A percentile compares a stretch with the other conserved stretches of the same genome.
These are phyloP conservation scores for Lepidotrigona ventralis DNA, from an alignment of 1,140 invertebrate species.

Conservation along the genomic window DNA sequence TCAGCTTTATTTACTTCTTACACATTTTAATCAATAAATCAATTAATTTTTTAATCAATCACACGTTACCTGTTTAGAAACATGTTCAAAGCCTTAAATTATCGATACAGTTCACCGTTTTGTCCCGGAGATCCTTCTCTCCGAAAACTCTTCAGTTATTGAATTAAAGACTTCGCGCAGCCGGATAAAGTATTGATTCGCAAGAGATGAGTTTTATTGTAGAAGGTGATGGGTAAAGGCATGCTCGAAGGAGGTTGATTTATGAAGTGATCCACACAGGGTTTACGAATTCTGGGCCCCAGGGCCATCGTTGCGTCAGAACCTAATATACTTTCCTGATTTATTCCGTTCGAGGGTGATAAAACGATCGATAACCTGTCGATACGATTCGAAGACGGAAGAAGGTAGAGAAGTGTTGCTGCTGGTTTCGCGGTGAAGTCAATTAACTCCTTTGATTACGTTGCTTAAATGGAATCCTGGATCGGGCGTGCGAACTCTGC, in stretches of 20 bases:
- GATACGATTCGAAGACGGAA: background rate
- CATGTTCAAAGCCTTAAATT: background rate
- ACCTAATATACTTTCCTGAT: background rate
- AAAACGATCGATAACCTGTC: conserved; percentile 4
- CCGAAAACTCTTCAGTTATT: background rate
- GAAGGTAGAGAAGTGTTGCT: background rate
- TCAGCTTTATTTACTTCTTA: too few relatives aligned
- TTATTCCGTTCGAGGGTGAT: background rate
- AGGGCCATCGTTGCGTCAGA: background rate
- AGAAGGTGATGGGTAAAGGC: background rate
- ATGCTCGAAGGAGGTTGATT: background rate
- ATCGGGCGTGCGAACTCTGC: background rate
- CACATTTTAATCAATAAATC: too few relatives aligned
- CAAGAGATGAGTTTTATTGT: background rate
- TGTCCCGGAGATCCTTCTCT: background rate
- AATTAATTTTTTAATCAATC: too few relatives aligned
- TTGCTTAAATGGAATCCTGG: conserved; percentile 7
- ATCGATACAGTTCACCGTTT: background rate
- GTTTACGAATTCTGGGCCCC: background rate
- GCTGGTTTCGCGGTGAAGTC: background rate
- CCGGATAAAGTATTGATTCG: background rate
- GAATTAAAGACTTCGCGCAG: background rate
- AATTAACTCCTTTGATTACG: conserved; percentile 23
- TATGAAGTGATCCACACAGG: background rate
- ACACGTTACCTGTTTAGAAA: too few relatives aligned